These are phyloP conservation scores for Prionailurus viverrinus DNA, from an alignment of 2,113 vertebrate genomes.

Conservation along the genomic window DNA sequence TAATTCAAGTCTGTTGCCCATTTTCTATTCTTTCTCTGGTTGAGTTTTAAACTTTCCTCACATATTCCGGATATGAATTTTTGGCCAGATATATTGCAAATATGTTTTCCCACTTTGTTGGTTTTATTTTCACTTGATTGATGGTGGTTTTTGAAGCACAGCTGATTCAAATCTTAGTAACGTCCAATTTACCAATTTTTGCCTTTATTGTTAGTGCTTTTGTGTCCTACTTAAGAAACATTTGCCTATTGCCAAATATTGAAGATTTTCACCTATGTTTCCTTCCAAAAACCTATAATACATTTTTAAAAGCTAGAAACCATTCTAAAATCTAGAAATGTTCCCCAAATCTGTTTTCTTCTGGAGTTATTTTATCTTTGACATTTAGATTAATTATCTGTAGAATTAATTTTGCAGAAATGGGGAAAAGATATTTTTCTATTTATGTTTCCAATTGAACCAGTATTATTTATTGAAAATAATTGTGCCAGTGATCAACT, in stretches of 20 bases:
- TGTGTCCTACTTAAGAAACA: neutral
- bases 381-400: neutral
- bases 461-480: neutral
- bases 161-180: neutral
- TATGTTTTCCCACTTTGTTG: neutral
- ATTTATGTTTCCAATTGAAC: neutral
- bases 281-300: neutral
- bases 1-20: neutral
- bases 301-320: neutral
- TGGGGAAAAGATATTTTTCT: neutral
- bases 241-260: neutral
- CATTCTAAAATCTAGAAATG: neutral
- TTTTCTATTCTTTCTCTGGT: neutral
- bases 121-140: neutral
- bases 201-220: neutral
- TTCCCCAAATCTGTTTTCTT: neutral
- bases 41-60: neutral
- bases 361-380: neutral
- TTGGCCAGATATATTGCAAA: neutral
- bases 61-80: neutral
- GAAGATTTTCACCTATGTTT: neutral
- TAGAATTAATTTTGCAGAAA: neutral
- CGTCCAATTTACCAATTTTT: neutral
- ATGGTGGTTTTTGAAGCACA: neutral
- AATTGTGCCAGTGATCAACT: neutral